Evolutionary conservation across 2,113 vertebrate genomes (phyloP), one percentile per base, ranked within the genome.

Genomic region (Pithys albifrons): DNA sequence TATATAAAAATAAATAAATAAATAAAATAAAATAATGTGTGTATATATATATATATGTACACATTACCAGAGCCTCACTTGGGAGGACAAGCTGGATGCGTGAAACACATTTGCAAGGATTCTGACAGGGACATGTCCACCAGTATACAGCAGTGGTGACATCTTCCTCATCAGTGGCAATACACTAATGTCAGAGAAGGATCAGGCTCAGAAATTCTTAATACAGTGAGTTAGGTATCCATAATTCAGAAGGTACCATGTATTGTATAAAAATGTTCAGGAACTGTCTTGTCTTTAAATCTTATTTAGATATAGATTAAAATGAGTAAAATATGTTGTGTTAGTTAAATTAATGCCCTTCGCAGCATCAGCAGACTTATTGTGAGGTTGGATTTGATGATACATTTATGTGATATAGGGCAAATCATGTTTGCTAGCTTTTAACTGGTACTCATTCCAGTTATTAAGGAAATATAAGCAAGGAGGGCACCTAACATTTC

Each of bases 371-470:
- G 58, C 35, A 93, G 66, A 57, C 29, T 84, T 71, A 27, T 3
- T 61, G 59, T 73, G 71, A 89, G 37, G 25, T 43, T 51, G n/a
- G n/a, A 81, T 88, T 93, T 91, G 28, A 79, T 85, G 45, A 66
- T 46, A 6, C 33, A 9, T 51, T 92, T 62, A 49, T 29, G 7
- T 6, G 16, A 69, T n/a, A 43, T 0, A 0, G 37, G 31, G 61
- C 61, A 82, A 76, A 19, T 29, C 14, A 7, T 31, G 14, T 67
- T 69, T 65, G 11, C 52, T 88, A 84, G 69, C 28, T 75, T 92
- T 87, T 85, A 66, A 70, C 27, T 88, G 45, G 37, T 73, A 73
- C 31, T 75, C 81, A 91, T 45, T 94, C 75, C 62, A 91, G 33
- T 39, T 88, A 19, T 58, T 76, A 92, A 66, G 14, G 15, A 13